Conservation (phyloP, 2,888 invertebrate species). For the Scrobipalpa costella region DNA sequence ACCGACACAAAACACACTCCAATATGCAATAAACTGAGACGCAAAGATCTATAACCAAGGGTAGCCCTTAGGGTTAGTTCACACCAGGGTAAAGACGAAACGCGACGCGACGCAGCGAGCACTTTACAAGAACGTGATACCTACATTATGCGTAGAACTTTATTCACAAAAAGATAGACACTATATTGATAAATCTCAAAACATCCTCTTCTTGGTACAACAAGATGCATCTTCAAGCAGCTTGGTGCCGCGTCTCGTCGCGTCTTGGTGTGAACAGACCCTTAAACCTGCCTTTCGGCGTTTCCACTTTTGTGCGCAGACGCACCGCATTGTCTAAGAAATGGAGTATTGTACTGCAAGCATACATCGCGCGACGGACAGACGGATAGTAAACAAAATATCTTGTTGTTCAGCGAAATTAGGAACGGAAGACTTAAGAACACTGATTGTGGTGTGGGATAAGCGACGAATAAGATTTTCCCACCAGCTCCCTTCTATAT, state of each 20-base stretch:
- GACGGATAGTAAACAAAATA: conserved; percentile 12
- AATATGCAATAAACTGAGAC: conserved; percentile 1
- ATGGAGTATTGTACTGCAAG: conserved; percentile 17
- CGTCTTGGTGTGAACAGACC: no score
- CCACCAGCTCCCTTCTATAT: no score
- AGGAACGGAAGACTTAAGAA: conserved; percentile 5
- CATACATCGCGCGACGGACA: neutral
- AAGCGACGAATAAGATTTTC: neutral
- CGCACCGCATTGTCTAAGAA: conserved; percentile 13
- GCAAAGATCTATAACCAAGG: neutral
- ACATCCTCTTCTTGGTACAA: no score
- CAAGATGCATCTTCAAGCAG: no score
- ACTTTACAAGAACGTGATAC: no score
- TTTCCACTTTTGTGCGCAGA: neutral
- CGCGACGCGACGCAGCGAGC: no score
- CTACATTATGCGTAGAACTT: no score
- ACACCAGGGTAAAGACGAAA: no score
- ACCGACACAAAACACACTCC: neutral
- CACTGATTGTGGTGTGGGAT: neutral
- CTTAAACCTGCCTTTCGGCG: neutral
- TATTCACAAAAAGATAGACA: no score
- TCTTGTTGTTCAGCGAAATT: conserved; percentile 17
- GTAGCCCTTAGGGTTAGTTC: no score
- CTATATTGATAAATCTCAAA: no score
- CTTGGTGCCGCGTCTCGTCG: no score